Percentiles rank a stretch among this genome's conserved stretches.
Evolutionary conservation across 1,140 invertebrate genomes (phyloP).

Genomic region (Lepidurus arcticus): DNA sequence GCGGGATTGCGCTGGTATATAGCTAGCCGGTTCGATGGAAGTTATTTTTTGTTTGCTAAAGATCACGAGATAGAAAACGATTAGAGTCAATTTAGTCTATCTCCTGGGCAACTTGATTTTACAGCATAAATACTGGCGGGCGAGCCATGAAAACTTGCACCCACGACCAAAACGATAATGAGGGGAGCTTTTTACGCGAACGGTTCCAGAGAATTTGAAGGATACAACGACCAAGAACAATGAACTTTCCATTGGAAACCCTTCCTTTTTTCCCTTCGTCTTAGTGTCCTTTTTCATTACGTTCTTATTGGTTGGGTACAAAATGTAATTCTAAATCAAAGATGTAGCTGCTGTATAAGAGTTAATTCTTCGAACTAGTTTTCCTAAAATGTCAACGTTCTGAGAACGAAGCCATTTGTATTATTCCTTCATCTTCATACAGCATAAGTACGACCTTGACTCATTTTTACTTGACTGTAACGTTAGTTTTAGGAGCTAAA

Average conservation of each 20-base stretch:
- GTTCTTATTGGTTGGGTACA: background rate
- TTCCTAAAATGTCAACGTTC: too few relatives aligned
- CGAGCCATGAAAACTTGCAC: slow-evolving; percentile 18
- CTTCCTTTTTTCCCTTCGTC: background rate
- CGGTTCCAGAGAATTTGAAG: slow-evolving; percentile 19
- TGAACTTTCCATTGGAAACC: background rate
- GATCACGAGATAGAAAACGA: slow-evolving; percentile 21
- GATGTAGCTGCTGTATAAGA: too few relatives aligned
- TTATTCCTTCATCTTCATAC: too few relatives aligned
- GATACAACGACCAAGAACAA: slow-evolving; percentile 21
- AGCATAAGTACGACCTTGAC: too few relatives aligned
- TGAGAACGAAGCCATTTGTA: too few relatives aligned
- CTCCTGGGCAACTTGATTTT: slow-evolving; percentile 21
- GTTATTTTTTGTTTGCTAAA: slow-evolving; percentile 22
- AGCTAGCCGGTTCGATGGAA: slow-evolving; percentile 9
- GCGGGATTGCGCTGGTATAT: slow-evolving; percentile 6
- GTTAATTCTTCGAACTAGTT: too few relatives aligned
- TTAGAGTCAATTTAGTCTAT: slow-evolving; percentile 20
- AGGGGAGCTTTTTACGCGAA: slow-evolving; percentile 14
- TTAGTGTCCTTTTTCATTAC: background rate
- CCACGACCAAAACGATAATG: slow-evolving; percentile 16
- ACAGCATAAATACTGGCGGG: slow-evolving; percentile 21
- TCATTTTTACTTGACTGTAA: too few relatives aligned
- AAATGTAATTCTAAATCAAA: too few relatives aligned
- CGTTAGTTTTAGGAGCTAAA: too few relatives aligned